These are phyloP conservation scores for Erannis defoliaria DNA, from an alignment of 2,888 invertebrate species.

Conservation along the genomic window DNA sequence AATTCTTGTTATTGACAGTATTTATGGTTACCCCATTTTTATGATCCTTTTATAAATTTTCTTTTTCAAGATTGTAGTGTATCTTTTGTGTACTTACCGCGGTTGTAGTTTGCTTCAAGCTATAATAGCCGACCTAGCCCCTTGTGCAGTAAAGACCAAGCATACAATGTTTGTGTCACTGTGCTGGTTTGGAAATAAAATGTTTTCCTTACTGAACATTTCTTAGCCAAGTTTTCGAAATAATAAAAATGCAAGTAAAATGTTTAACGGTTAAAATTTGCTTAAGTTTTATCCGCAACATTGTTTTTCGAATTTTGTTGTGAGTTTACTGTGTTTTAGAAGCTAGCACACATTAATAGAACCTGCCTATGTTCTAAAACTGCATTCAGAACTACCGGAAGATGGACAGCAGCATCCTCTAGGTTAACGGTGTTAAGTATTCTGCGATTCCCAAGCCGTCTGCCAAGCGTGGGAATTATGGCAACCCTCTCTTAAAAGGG, in stretches of 20 bases:
- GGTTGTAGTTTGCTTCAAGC: conserved; percentile 12
- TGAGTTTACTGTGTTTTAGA: not conserved
- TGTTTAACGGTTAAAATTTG: not conserved
- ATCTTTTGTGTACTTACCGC: not conserved
- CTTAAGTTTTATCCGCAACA: not conserved
- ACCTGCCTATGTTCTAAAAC: no score
- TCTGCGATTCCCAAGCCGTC: no score
- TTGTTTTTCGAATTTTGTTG: not conserved
- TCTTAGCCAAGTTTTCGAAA: conserved; percentile 1
- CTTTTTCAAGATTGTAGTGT: not conserved
- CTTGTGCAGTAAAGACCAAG: conserved; percentile 19
- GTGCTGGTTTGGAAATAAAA: conserved; percentile 42
- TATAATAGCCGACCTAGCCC: conserved; percentile 11
- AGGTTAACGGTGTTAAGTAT: no score
- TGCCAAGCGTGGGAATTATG: no score
- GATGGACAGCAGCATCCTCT: no score
- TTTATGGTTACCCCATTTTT: no score
- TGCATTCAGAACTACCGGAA: no score
- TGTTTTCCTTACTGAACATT: conserved; percentile 29
- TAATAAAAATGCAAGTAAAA: conserved; percentile 8
- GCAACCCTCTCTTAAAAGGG: no score
- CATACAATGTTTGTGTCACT: conserved; percentile 36
- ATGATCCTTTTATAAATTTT: not conserved
- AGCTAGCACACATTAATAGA: no score
- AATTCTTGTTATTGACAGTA: no score